These are phyloP conservation scores for Aphaenogaster ashmeadi DNA, from an alignment of 1,140 invertebrate species.

Conservation along the genomic window DNA sequence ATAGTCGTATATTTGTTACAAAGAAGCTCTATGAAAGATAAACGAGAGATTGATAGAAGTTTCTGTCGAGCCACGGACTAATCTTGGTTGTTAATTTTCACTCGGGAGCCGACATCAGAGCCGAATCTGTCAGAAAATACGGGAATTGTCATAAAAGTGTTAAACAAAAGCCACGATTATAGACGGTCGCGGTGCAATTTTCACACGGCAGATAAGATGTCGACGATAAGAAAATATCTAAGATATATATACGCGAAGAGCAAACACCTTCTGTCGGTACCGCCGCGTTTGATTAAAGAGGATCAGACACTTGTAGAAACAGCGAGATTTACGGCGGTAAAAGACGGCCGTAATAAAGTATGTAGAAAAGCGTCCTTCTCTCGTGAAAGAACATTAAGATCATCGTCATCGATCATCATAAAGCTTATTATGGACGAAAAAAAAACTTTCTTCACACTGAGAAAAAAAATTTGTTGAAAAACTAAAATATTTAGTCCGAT, in stretches of 20 bases:
- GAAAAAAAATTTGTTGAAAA: too few relatives aligned
- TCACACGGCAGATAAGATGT: conserved; percentile 22
- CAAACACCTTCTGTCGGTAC: conserved; percentile 48
- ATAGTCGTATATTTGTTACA: background rate
- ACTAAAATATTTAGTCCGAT: too few relatives aligned
- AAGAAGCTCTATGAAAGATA: background rate
- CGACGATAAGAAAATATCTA: conserved; percentile 48
- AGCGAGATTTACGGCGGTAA: conserved; percentile 47
- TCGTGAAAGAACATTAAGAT: background rate
- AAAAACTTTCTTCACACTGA: background rate
- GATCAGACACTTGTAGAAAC: conserved; percentile 42
- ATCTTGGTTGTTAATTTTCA: conserved; percentile 7
- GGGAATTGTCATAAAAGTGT: conserved; percentile 14
- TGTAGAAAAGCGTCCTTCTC: background rate
- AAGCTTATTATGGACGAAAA: background rate
- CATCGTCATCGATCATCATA: conserved; percentile 18
- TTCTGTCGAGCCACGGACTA: background rate
- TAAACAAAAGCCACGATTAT: conserved; percentile 28
- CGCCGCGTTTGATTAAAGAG: conserved; percentile 43
- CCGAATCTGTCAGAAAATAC: background rate
- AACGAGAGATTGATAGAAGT: background rate
- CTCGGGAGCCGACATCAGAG: background rate
- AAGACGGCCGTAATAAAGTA: conserved; percentile 2
- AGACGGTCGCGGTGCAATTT: conserved; percentile 13
- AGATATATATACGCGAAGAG: conserved; percentile 40